Conservation (phyloP, 2,797 vertebrate genomes). For the Naso thynnoides region DNA sequence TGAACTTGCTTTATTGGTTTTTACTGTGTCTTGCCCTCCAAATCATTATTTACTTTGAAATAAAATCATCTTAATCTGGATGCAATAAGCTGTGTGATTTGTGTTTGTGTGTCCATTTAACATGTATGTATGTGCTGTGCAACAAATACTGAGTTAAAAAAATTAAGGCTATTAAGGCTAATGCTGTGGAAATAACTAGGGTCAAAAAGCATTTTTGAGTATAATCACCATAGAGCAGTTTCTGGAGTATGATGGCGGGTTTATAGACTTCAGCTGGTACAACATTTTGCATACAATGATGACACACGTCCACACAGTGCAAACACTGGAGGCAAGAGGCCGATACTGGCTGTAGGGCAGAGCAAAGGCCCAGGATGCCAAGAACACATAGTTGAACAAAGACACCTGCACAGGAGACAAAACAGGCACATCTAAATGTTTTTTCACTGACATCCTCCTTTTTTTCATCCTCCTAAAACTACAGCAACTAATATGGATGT, state of each 20-base stretch:
- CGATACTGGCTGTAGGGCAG: constrained; percentile 95
- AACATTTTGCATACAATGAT: constrained; percentile 99
- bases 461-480: too few species aligned
- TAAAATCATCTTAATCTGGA: background rate
- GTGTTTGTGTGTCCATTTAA: background rate
- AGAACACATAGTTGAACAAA: constrained; percentile 95
- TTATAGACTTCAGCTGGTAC: constrained; percentile 93
- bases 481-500: too few species aligned
- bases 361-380: constrained; percentile 96
- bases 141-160: background rate
- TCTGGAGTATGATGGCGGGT: constrained; percentile 85
- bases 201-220: background rate
- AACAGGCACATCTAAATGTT: background rate
- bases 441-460: constrained; percentile 12
- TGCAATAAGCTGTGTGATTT: background rate
- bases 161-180: background rate
- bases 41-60: background rate
- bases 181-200: background rate
- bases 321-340: constrained; percentile 92
- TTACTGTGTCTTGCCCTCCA: background rate
- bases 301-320: constrained; percentile 97
- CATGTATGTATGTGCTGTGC: background rate
- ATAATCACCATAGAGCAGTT: constrained; percentile 89
- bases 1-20: background rate
- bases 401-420: constrained; percentile 89